Evolutionary conservation across 1,140 invertebrate species (phyloP), one percentile per base, ranked within the genome.

Genomic region (Drosophila novamexicana): DNA sequence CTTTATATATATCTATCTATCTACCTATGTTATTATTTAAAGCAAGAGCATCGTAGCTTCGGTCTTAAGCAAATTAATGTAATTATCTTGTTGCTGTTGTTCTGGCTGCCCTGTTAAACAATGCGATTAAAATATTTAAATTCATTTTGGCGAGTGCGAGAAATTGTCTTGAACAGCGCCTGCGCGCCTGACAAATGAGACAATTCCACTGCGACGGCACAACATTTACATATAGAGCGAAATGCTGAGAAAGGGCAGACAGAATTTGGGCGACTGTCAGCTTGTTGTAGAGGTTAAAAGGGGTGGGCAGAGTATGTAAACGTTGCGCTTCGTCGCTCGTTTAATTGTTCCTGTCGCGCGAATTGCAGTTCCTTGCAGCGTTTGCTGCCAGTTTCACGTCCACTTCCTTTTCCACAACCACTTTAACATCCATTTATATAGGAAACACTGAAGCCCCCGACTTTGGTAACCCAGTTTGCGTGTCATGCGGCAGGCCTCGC

Each of bases 121-220:
- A 86, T 80, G 66, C 84, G 80, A 84, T 88, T 89, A 90, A 89
- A 89, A 89, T 89, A 88, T 88, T 88, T 89, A 84, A 88, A 88
- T 88, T 82, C 80, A 54, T 12, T 64, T 81, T 58, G 67, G 69
- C 63, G 80, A 77, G 77, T 68, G 72, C 77, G 67, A 73, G 68
- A 84, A 78, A 85, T 75, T 76, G 74, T 70, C 47, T 59, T 56
- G 49, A 70, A 40, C 63, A 62, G 80, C 84, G 84, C 80, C 77
- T 89, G 84, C 84, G 85, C 74, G 74, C 69, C 80, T 84, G 63
- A 88, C 80, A 84, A 88, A 89, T 88, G 81, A 78, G 80, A 88
- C 80, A 88, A 83, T 75, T 85, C 76, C 77, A 67, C 69, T 70
- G 76, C 49, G 64, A 64, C 47, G 59, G 69, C 65, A 56, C 44